phyloP scores from a whole-genome alignment of 1,140 invertebrate species.

The Myzus persicae region DNA sequence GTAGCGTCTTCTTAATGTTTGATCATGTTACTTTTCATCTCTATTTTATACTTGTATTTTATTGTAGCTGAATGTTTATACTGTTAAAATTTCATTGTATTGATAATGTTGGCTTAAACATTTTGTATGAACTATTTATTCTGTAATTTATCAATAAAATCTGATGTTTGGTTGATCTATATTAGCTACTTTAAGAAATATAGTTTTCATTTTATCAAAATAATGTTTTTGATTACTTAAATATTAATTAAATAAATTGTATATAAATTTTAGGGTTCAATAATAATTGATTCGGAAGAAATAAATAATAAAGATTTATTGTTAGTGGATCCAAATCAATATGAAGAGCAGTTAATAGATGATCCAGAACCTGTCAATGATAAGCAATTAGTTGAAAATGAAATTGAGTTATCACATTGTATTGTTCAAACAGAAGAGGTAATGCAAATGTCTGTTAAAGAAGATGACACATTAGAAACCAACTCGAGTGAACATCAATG shows the following conservation, averaged over 20 bases:
- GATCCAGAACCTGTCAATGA: not conserved
- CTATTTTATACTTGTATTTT: not conserved
- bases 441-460: slow-evolving; percentile 3
- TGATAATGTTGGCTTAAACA: not conserved
- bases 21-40: not conserved
- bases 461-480: not conserved
- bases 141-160: not conserved
- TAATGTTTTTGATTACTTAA: not conserved
- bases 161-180: not conserved
- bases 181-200: not conserved
- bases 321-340: slow-evolving; percentile 26
- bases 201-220: not conserved
- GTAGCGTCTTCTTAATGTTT: no score
- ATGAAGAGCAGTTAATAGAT: slow-evolving; percentile 46
- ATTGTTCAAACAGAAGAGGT: slow-evolving; percentile 48
- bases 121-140: not conserved
- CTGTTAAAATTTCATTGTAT: not conserved
- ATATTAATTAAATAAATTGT: not conserved
- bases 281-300: not conserved
- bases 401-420: slow-evolving; percentile 44
- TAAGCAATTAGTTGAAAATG: slow-evolving; percentile 47
- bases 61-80: not conserved
- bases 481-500: slow-evolving; percentile 33
- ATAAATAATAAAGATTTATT: slow-evolving; percentile 30
- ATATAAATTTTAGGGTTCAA: not conserved